phyloP scores from a whole-genome alignment of 2,113 vertebrate species.

The Oncorhynchus keta region DNA sequence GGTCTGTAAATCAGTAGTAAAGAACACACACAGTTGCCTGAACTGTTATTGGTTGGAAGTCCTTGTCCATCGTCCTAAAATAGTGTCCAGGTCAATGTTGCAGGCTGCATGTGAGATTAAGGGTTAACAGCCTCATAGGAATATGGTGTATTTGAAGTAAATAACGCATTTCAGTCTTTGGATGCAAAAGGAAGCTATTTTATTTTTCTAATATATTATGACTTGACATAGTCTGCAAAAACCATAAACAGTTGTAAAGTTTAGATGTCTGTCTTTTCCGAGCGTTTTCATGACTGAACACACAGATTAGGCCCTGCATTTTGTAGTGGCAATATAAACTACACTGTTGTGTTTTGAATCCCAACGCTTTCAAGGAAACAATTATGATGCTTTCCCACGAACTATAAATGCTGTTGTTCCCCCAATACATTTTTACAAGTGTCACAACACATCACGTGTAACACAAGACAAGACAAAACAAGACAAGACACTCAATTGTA shows the following conservation, averaged over 20 bases:
- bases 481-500: background rate
- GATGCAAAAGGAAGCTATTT: too few species aligned
- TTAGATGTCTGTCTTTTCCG: too few species aligned
- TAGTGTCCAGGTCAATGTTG: background rate
- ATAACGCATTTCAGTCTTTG: too few species aligned
- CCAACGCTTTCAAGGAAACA: background rate
- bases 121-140: too few species aligned
- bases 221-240: too few species aligned
- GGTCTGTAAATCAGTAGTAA: too few species aligned
- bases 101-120: too few species aligned
- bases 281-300: too few species aligned
- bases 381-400: background rate
- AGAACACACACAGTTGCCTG: background rate
- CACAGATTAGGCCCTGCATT: too few species aligned
- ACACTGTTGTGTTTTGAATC: background rate
- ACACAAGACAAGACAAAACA: background rate
- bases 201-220: too few species aligned
- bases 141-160: too few species aligned
- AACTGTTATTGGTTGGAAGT: background rate
- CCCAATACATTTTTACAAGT: background rate
- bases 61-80: background rate
- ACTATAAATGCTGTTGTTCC: background rate
- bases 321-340: background rate
- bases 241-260: too few species aligned
- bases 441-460: background rate